Conservation (phyloP, 1,140 invertebrate genomes). For the Apis cerana region DNA sequence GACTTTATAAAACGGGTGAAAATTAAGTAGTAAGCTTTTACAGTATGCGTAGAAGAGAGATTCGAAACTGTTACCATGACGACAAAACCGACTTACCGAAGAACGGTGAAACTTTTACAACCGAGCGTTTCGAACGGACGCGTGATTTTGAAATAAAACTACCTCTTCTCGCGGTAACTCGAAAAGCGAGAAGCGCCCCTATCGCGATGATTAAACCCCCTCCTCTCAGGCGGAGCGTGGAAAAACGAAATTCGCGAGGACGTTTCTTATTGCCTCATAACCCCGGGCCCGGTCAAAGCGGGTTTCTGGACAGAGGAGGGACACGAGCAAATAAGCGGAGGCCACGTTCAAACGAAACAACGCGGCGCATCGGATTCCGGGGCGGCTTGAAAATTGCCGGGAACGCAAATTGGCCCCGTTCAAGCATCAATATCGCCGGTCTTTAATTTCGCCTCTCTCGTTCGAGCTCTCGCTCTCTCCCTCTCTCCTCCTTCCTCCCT, state of each 20-base stretch:
- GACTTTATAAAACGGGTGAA: background rate
- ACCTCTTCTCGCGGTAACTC: background rate
- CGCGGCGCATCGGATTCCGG: background rate
- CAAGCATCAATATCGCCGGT: slow-evolving; percentile 53
- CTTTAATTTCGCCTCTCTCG: slow-evolving; percentile 42
- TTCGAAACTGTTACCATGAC: no score
- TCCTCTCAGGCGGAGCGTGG: background rate
- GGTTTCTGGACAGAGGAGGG: background rate
- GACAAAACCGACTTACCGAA: background rate
- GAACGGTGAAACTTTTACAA: background rate
- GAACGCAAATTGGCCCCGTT: slow-evolving; percentile 48
- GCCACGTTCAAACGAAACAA: slow-evolving; percentile 33
- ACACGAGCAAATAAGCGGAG: slow-evolving; percentile 18
- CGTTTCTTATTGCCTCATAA: slow-evolving; percentile 15
- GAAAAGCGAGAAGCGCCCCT: no score
- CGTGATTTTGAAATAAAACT: no score
- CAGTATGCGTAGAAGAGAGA: background rate
- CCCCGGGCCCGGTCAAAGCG: background rate
- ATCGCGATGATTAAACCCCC: background rate
- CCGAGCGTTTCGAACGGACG: background rate
- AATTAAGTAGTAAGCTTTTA: background rate
- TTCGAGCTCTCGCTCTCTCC: background rate
- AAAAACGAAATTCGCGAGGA: background rate
- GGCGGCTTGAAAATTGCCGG: slow-evolving; percentile 42
- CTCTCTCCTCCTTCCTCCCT: no score